Conservation (phyloP, 2,797 vertebrate genomes). For the Microcaecilia unicolor region DNA sequence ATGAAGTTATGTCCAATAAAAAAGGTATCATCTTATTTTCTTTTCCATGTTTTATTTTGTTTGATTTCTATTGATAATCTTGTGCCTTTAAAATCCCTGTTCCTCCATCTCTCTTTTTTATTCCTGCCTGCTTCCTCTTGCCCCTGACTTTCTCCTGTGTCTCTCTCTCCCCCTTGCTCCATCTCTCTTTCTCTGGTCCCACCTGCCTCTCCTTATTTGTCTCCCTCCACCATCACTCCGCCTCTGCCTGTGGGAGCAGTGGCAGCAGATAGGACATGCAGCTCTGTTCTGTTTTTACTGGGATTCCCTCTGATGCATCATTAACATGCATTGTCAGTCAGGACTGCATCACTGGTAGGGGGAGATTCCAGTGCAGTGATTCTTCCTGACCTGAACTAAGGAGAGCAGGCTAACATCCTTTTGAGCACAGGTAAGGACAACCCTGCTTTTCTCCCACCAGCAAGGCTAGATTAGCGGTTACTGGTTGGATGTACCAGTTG, state of each 20-base stretch:
- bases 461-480: too few species aligned
- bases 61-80: too few species aligned
- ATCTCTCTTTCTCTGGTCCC: background rate
- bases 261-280: constrained; percentile 18
- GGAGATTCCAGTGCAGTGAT: constrained; percentile 28
- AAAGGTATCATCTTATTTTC: too few species aligned
- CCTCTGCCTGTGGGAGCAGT: constrained; percentile 11
- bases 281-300: constrained; percentile 2
- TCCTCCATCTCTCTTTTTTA: too few species aligned
- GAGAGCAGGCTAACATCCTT: background rate
- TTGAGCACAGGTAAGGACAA: constrained; percentile 35
- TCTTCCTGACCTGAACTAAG: background rate
- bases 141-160: too few species aligned
- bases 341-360: constrained; percentile 36
- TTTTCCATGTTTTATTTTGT: too few species aligned
- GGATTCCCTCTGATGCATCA: constrained; percentile 29
- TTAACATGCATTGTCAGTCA: constrained; percentile 25
- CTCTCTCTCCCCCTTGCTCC: too few species aligned
- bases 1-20: too few species aligned
- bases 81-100: too few species aligned
- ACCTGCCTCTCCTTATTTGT: constrained; percentile 11
- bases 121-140: too few species aligned
- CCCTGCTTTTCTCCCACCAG: background rate
- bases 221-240: background rate
- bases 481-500: too few species aligned